phyloP scores from a whole-genome alignment of 2,797 vertebrate species.

The Tauraco hartlaubi region DNA sequence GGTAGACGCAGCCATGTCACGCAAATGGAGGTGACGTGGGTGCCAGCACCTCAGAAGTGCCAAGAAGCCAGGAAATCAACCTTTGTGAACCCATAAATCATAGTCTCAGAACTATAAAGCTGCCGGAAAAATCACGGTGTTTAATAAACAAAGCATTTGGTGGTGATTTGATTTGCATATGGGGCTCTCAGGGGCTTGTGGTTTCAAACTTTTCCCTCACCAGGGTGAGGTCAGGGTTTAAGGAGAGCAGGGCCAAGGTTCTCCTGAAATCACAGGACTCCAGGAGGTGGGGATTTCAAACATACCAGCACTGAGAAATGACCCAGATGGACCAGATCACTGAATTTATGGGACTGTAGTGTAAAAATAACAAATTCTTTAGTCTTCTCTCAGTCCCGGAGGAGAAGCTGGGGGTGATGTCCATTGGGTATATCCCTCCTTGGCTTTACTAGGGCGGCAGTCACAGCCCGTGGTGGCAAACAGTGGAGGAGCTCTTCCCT shows the following conservation, averaged over 20 bases:
- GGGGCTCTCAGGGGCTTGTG: not conserved
- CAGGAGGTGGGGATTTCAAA: not conserved
- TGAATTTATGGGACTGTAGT: not conserved
- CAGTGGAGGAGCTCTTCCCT: not conserved
- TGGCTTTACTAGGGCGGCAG: not conserved
- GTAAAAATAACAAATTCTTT: not conserved
- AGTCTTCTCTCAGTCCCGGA: not conserved
- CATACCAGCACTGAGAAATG: not conserved
- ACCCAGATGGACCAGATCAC: not conserved
- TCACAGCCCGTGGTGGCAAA: not conserved
- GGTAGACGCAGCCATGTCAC: not conserved
- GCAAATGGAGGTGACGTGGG: not conserved
- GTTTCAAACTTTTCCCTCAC: not conserved
- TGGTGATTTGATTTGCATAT: constrained; percentile 45
- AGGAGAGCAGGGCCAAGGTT: not conserved
- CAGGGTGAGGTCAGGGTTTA: not conserved
- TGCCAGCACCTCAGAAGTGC: not conserved
- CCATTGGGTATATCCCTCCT: not conserved
- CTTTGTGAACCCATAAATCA: not conserved
- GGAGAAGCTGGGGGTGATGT: not conserved
- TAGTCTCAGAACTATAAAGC: not conserved
- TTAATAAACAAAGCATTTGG: not conserved
- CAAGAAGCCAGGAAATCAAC: not conserved
- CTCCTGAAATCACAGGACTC: not conserved
- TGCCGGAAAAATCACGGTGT: not conserved